These are phyloP conservation scores for Pocillopora meandrina DNA, from an alignment of 92 coral and sea anemone genomes.

Conservation along the genomic window DNA sequence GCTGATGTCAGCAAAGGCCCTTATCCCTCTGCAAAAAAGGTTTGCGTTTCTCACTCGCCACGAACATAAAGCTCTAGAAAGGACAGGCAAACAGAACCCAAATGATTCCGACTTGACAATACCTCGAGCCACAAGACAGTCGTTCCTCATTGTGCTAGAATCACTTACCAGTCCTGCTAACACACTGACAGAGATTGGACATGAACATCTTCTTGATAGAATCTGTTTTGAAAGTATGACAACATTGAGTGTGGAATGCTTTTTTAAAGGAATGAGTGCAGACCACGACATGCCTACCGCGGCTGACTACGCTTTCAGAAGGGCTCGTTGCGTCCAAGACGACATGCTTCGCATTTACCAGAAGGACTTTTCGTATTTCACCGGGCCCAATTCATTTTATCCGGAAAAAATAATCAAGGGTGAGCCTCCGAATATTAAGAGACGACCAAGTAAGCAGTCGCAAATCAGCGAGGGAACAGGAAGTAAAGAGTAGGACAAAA, in stretches of 20 bases:
- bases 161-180: conserved; percentile 36
- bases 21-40: conserved; percentile 37
- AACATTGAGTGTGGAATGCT: not conserved
- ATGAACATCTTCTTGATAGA: conserved; percentile 8
- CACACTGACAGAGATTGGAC: conserved; percentile 40
- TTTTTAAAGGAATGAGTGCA: conserved; percentile 55
- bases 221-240: conserved; percentile 38
- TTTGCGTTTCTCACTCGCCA: conserved; percentile 34
- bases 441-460: conserved; percentile 45
- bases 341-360: conserved; percentile 56
- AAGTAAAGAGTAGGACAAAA: conserved; percentile 30
- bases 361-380: conserved; percentile 50
- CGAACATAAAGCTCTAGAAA: conserved; percentile 33
- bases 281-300: conserved; percentile 66
- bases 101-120: conserved; percentile 48
- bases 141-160: conserved; percentile 30
- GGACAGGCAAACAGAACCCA: conserved; percentile 44
- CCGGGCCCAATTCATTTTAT: conserved; percentile 55
- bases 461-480: conserved; percentile 45
- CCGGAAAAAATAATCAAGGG: conserved; percentile 39
- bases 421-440: conserved; percentile 32
- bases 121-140: conserved; percentile 38
- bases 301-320: conserved; percentile 29
- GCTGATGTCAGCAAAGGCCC: conserved; percentile 36
- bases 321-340: conserved; percentile 52